Evolutionary conservation across 2,113 vertebrate species (phyloP).

Genomic region (Anthoscopus minutus): DNA sequence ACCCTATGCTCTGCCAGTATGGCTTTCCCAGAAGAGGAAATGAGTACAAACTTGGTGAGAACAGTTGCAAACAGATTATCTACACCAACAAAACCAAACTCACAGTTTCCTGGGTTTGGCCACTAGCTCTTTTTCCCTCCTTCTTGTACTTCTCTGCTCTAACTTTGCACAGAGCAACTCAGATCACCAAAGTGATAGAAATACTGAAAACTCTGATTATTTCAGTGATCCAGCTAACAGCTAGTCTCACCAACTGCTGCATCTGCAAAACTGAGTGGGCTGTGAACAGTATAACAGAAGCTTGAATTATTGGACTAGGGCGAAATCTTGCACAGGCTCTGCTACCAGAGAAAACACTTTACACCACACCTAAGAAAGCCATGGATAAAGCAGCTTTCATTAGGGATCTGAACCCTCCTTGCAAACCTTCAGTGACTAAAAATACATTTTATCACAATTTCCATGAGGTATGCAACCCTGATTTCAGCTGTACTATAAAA

Average conservation of each 20-base stretch:
- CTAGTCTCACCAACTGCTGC: not conserved
- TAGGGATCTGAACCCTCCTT: not conserved
- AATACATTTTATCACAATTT: not conserved
- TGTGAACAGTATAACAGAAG: not conserved
- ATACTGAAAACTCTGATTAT: not conserved
- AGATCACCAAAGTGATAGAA: not conserved
- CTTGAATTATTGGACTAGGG: not conserved
- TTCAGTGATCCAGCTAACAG: not conserved
- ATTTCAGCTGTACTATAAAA: not conserved
- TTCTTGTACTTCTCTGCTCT: not conserved
- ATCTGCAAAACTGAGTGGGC: not conserved
- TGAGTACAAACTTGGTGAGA: not conserved
- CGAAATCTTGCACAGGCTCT: not conserved
- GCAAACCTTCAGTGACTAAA: not conserved
- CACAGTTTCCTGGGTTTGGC: not conserved
- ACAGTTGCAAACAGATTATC: not conserved
- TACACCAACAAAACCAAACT: not conserved
- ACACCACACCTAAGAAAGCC: not conserved
- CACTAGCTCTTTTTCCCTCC: not conserved
- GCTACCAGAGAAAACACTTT: not conserved
- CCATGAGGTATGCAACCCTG: not conserved
- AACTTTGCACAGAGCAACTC: not conserved
- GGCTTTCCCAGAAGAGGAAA: not conserved
- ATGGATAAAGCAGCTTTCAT: not conserved
- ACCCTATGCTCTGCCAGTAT: not conserved